Evolutionary conservation across 23 tunicate genomes (phyloP).

Genomic region (Botrylloides violaceus): DNA sequence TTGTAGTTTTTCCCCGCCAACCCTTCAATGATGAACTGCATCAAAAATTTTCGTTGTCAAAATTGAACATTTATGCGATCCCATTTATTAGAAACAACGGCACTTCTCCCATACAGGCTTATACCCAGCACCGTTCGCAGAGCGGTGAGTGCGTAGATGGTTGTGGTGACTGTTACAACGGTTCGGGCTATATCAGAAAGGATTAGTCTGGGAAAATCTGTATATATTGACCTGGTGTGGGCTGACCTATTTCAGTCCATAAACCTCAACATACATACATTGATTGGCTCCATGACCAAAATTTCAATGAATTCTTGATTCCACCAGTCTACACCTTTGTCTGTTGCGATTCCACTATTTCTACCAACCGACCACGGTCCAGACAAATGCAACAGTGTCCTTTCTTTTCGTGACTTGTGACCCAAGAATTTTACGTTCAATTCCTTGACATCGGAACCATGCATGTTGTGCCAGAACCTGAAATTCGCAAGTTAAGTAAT

Average conservation of each 20-base stretch:
- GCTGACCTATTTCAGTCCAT: neutral
- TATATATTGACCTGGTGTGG: too few relatives aligned
- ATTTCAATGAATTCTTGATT: slow-evolving; percentile 53
- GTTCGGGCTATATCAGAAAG: too few relatives aligned
- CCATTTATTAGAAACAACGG: too few relatives aligned
- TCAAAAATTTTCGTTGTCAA: too few relatives aligned
- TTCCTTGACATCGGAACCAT: slow-evolving; percentile 68
- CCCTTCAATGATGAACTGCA: slow-evolving; percentile 73
- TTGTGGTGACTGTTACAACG: too few relatives aligned
- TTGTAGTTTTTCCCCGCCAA: slow-evolving; percentile 65
- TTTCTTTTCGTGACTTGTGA: neutral
- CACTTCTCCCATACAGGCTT: too few relatives aligned
- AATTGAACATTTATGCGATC: too few relatives aligned
- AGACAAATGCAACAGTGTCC: slow-evolving; percentile 29
- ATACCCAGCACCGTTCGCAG: too few relatives aligned
- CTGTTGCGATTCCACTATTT: slow-evolving; percentile 19
- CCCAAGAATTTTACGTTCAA: slow-evolving; percentile 55
- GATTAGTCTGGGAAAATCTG: too few relatives aligned
- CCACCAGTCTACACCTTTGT: slow-evolving; percentile 73
- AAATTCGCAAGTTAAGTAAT: too few relatives aligned
- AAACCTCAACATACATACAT: slow-evolving; percentile 17
- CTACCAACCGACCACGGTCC: slow-evolving; percentile 82
- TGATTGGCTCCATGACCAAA: slow-evolving; percentile 8
- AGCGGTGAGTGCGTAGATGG: too few relatives aligned
- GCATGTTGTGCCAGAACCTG: slow-evolving; percentile 97